A percentile compares a stretch with the other conserved stretches of the same genome.
These are phyloP conservation scores for Xenopus tropicalis DNA, from an alignment of 2,113 vertebrate genomes.

Conservation along the genomic window DNA sequence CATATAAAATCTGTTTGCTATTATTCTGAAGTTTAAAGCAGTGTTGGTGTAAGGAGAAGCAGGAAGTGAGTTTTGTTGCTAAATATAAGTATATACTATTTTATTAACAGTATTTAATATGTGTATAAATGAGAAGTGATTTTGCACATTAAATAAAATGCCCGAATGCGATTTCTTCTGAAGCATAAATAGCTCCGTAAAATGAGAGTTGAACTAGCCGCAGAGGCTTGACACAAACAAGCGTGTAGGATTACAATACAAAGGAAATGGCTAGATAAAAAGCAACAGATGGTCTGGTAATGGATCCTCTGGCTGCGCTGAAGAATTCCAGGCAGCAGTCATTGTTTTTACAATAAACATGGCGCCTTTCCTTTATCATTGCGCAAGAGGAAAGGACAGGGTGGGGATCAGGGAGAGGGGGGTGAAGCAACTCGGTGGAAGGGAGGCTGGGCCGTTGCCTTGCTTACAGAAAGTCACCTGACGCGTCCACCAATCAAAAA, in stretches of 20 bases:
- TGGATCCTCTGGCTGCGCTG: slow-evolving; percentile 47
- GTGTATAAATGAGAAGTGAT: no score
- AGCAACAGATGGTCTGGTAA: not conserved
- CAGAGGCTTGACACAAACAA: no score
- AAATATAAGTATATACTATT: no score
- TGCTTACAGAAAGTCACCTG: slow-evolving; percentile 62
- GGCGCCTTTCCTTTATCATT: slow-evolving; percentile 61
- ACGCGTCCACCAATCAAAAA: slow-evolving; percentile 62
- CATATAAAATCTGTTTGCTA: no score
- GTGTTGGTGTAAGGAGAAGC: no score
- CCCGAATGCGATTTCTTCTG: no score
- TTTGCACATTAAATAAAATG: no score
- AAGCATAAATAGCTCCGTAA: no score
- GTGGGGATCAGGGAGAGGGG: slow-evolving; percentile 60
- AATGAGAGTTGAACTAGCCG: no score
- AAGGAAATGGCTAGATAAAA: not conserved
- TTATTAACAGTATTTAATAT: no score
- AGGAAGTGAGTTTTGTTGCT: no score
- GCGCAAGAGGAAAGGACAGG: slow-evolving; percentile 71
- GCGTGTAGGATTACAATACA: not conserved
- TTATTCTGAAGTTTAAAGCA: no score
- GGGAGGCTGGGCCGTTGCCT: slow-evolving; percentile 28
- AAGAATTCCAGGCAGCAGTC: slow-evolving; percentile 48
- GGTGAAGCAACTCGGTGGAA: not conserved
- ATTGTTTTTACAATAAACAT: slow-evolving; percentile 55